These are phyloP conservation scores for Seira ritae DNA, from an alignment of 2,888 invertebrate species.

Conservation along the genomic window DNA sequence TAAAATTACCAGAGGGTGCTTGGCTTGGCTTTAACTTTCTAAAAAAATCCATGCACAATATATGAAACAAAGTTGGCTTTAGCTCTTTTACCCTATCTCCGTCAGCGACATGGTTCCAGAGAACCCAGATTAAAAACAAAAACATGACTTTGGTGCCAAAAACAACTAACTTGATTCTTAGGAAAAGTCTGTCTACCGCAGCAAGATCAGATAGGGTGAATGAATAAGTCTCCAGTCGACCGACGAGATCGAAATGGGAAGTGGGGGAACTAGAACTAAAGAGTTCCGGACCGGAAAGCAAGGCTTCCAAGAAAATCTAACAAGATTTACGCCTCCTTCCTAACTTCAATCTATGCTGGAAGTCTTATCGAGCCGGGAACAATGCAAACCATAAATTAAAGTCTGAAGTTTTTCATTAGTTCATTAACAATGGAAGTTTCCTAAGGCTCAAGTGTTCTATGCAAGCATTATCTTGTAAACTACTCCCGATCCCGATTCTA, in stretches of 20 bases:
- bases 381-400: too few species aligned
- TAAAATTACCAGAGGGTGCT: not conserved
- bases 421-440: too few species aligned
- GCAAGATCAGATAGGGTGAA: not conserved
- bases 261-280: not conserved
- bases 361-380: not conserved
- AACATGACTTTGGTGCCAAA: not conserved
- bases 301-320: not conserved
- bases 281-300: not conserved
- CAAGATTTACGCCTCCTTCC: not conserved
- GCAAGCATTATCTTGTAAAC: too few species aligned
- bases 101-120: not conserved
- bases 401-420: too few species aligned
- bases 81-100: not conserved
- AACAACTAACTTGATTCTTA: not conserved
- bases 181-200: too few species aligned
- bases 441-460: too few species aligned
- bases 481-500: too few species aligned
- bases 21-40: too few species aligned
- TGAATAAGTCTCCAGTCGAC: too few species aligned
- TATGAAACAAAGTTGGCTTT: too few species aligned
- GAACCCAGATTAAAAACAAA: too few species aligned
- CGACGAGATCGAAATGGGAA: not conserved
- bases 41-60: too few species aligned
- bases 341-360: not conserved